phyloP scores from a whole-genome alignment of 2,797 vertebrate species.

The Siniperca scherzeri region DNA sequence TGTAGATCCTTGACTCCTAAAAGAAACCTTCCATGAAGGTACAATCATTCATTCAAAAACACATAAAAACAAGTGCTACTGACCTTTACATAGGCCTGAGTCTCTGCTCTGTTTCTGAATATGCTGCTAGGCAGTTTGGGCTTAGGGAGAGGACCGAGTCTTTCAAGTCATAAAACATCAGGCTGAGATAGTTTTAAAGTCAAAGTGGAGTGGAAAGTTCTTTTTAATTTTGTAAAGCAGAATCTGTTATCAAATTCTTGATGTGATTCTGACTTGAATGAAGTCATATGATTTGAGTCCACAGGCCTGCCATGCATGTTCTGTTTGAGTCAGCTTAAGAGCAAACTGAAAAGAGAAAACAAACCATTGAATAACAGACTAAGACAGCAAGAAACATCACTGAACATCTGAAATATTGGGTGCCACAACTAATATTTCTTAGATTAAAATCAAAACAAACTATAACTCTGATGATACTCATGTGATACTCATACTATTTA shows the following conservation, averaged over 20 bases:
- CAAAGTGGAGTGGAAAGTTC: constrained; percentile 8
- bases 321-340: constrained; percentile 1
- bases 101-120: constrained; percentile 17
- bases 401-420: neutral
- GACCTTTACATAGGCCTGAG: constrained; percentile 20
- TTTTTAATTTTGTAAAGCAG: constrained; percentile 23
- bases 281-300: neutral
- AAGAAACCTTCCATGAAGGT: constrained; percentile 6
- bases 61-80: constrained; percentile 32
- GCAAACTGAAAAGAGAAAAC: neutral
- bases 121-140: constrained; percentile 18
- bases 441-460: neutral
- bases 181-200: constrained; percentile 13
- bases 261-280: constrained; percentile 9
- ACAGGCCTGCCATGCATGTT: neutral
- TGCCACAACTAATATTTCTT: neutral
- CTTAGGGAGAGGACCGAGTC: constrained; percentile 10
- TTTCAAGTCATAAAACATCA: constrained; percentile 30
- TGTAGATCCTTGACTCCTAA: neutral
- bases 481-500: neutral
- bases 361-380: neutral
- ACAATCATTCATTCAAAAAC: constrained; percentile 26
- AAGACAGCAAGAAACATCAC: no score
- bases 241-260: constrained; percentile 1
- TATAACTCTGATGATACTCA: no score